phyloP scores from a whole-genome alignment of 1,140 invertebrate species.

The Mycetomoellerius zeteki region DNA sequence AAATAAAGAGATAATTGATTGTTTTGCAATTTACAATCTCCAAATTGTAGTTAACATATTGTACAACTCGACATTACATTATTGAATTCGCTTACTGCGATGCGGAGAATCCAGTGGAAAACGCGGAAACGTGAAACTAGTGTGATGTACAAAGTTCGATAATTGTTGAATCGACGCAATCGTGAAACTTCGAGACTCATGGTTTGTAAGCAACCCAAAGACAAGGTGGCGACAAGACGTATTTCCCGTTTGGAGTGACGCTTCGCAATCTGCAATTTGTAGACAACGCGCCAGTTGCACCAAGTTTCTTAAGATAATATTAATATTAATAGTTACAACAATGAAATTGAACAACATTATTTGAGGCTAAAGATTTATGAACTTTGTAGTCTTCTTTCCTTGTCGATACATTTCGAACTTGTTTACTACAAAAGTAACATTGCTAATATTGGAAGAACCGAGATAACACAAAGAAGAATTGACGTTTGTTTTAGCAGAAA shows the following conservation, averaged over 20 bases:
- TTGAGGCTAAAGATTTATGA: neutral
- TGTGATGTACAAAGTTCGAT: conserved; percentile 6
- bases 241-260: neutral
- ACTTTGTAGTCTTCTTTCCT: neutral
- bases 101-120: neutral
- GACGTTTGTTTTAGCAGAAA: neutral
- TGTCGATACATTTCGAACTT: neutral
- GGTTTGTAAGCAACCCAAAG: conserved; percentile 19
- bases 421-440: neutral
- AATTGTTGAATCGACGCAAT: conserved; percentile 50
- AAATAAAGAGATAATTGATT: neutral
- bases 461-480: neutral
- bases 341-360: conserved; percentile 19
- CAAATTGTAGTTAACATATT: neutral
- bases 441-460: neutral
- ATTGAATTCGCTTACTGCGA: conserved; percentile 27
- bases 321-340: conserved; percentile 11
- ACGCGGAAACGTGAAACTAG: neutral
- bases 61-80: neutral
- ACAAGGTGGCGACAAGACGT: neutral
- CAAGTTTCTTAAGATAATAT: conserved; percentile 8
- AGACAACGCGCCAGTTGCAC: conserved; percentile 2
- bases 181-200: conserved; percentile 1
- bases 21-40: neutral
- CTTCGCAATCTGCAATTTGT: conserved; percentile 27